Conservation (phyloP, 2,113 vertebrate genomes). For the Aramus guarauna region DNA sequence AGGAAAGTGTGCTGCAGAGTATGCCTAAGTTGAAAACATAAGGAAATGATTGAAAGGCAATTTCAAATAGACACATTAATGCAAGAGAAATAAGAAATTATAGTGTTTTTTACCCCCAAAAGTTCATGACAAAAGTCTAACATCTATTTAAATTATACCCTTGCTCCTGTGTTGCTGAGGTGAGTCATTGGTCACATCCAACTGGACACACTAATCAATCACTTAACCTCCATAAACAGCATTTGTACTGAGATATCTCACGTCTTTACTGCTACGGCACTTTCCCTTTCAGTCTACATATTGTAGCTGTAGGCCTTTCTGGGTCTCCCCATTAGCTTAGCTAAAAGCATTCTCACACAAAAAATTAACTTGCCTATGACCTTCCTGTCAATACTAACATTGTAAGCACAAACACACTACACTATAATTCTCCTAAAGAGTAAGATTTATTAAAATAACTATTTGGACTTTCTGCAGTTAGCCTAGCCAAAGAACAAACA, state of each 20-base stretch:
- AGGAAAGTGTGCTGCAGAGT: background rate
- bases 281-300: background rate
- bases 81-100: background rate
- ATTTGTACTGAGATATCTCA: background rate
- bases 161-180: background rate
- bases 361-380: background rate
- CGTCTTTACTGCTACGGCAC: background rate
- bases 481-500: background rate
- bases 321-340: background rate
- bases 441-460: background rate
- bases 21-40: background rate
- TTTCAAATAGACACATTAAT: background rate
- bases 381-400: background rate
- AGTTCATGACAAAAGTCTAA: background rate
- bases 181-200: background rate
- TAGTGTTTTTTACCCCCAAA: background rate
- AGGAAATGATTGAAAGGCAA: background rate
- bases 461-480: background rate
- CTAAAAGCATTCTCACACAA: background rate
- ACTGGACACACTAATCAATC: background rate
- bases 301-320: background rate
- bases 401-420: background rate
- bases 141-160: background rate
- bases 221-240: background rate
- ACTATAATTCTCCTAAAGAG: background rate